These are phyloP conservation scores for Sciaenops ocellatus DNA, from an alignment of 2,797 vertebrate genomes.

Conservation along the genomic window DNA sequence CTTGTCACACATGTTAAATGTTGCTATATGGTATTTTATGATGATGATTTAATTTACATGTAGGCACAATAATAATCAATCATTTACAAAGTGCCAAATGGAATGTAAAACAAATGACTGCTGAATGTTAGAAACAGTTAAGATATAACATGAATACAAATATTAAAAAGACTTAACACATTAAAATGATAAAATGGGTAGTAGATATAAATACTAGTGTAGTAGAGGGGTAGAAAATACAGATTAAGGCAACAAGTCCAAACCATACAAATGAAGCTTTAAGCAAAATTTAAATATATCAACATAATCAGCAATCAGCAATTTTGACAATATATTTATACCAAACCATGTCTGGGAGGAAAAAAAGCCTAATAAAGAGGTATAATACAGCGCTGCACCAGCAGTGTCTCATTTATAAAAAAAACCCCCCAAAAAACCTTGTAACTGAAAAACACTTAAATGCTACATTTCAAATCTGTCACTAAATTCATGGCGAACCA, in stretches of 20 bases:
- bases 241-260: background rate
- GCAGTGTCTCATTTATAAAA: too few relatives aligned
- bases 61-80: background rate
- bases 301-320: background rate
- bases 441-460: too few relatives aligned
- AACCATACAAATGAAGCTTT: background rate
- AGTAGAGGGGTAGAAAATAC: background rate
- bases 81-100: background rate
- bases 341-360: too few relatives aligned
- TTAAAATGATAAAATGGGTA: background rate
- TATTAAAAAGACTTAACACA: background rate
- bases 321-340: background rate
- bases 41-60: constrained; percentile 1
- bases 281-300: background rate
- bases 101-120: background rate
- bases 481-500: background rate
- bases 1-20: too few relatives aligned
- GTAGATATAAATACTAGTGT: background rate
- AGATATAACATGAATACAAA: background rate
- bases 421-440: background rate
- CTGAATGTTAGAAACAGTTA: background rate
- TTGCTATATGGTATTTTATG: too few relatives aligned
- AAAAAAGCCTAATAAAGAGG: too few relatives aligned
- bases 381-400: background rate
- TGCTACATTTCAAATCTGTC: background rate